Evolutionary conservation across 2,888 invertebrate species (phyloP).

Genomic region (Emmelina monodactyla): DNA sequence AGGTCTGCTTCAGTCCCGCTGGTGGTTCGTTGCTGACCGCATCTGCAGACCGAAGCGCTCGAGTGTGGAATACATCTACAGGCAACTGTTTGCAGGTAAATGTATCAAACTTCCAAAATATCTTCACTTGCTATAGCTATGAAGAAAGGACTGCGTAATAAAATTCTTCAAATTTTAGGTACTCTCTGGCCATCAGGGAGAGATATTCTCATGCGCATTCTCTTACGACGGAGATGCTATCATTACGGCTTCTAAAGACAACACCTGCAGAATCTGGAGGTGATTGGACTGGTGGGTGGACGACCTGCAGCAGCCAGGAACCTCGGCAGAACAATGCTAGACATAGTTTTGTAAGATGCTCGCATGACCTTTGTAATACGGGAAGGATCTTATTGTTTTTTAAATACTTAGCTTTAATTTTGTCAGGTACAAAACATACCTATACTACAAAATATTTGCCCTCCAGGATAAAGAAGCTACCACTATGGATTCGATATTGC

Average conservation of each 20-base stretch:
- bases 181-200: slow-evolving; percentile 77
- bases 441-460: too few relatives aligned
- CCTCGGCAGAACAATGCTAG: too few relatives aligned
- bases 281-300: slow-evolving; percentile 73
- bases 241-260: slow-evolving; percentile 84
- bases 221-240: slow-evolving; percentile 81
- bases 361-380: too few relatives aligned
- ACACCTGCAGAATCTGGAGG: slow-evolving; percentile 81
- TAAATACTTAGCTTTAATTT: too few relatives aligned
- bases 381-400: too few relatives aligned
- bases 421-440: too few relatives aligned
- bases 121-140: not conserved
- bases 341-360: too few relatives aligned
- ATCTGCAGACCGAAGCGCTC: slow-evolving; percentile 77
- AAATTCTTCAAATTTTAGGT: too few relatives aligned
- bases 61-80: slow-evolving; percentile 74
- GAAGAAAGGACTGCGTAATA: too few relatives aligned
- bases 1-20: slow-evolving; percentile 83
- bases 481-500: too few relatives aligned
- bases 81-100: slow-evolving; percentile 73
- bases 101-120: not conserved
- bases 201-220: slow-evolving; percentile 84
- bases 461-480: too few relatives aligned
- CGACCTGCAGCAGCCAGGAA: not conserved
- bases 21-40: slow-evolving; percentile 78